Percentiles rank a stretch among this genome's conserved stretches.
These are phyloP conservation scores for Microtus ochrogaster DNA, from an alignment of 2,113 vertebrate genomes.

Conservation along the genomic window DNA sequence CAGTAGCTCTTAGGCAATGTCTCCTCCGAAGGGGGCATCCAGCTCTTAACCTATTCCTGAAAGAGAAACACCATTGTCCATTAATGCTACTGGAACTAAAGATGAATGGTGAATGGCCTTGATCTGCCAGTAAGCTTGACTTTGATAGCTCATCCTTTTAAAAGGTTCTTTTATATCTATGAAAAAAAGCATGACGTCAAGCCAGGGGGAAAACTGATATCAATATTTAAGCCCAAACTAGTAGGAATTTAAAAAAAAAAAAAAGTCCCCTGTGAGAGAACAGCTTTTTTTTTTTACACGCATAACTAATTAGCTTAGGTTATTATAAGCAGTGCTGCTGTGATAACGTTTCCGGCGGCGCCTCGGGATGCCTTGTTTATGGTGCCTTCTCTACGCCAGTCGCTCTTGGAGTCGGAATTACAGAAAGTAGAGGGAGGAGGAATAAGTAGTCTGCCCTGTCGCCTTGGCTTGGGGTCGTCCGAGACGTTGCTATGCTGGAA, in stretches of 20 bases:
- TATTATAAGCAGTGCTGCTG: slow-evolving; percentile 88
- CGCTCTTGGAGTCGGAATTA: slow-evolving; percentile 74
- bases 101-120: slow-evolving; percentile 95
- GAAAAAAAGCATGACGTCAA: slow-evolving; percentile 95
- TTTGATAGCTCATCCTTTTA: slow-evolving; percentile 91
- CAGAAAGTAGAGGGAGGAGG: slow-evolving; percentile 76
- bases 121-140: slow-evolving; percentile 93
- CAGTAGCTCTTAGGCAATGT: slow-evolving; percentile 79
- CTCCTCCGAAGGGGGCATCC: slow-evolving; percentile 83
- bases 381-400: slow-evolving; percentile 77
- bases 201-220: slow-evolving; percentile 89
- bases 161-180: slow-evolving; percentile 94
- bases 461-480: slow-evolving; percentile 71
- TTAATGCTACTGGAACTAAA: slow-evolving; percentile 97
- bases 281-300: slow-evolving; percentile 87
- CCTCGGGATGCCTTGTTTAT: slow-evolving; percentile 83
- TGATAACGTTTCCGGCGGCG: slow-evolving; percentile 80
- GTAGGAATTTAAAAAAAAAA: slow-evolving; percentile 87
- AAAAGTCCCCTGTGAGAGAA: slow-evolving; percentile 87
- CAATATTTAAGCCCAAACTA: slow-evolving; percentile 90
- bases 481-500: slow-evolving; percentile 91
- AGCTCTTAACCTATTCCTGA: slow-evolving; percentile 88
- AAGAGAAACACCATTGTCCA: slow-evolving; percentile 96
- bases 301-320: slow-evolving; percentile 93
- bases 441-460: slow-evolving; percentile 42